Evolutionary conservation across 2,888 invertebrate species (phyloP), one percentile per base, ranked within the genome.

Genomic region (Mimas tiliae): DNA sequence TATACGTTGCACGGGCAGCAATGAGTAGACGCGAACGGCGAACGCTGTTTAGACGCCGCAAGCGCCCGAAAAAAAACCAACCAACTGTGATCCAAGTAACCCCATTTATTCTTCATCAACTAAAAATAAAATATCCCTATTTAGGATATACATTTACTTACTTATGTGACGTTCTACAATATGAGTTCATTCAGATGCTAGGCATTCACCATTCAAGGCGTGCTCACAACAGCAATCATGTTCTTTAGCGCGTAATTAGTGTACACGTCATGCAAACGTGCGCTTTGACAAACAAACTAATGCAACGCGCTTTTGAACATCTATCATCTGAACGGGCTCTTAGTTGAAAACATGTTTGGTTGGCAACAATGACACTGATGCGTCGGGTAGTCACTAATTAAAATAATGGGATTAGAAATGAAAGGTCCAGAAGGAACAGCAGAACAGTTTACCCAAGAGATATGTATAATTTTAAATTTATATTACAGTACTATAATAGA

Each of bases 331-430:
- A 2, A 45, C 45, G 45, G 45, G 14, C 45, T 45, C 45, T 14
- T 62, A 21, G 14, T 8, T 51, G 38, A 51, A 51, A 51, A 12
- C 19, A 58, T 16, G 33, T 14, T 27, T 21, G 7, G 9, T 58
- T 16, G 38, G 19, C 58, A 58, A 38, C 55, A 55, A 58, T 58
- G 38, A 55, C 55, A 58, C 34, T 55, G 14, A 58, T 19, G 58
- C 58, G 19, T 58, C 58, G 42, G 58, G 42, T 19, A 58, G 11
- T 19, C 51, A n/a, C 33, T 51, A 9, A 63, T 34, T 34, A 50
- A 34, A 50, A 19, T 21, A 38, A 50, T 51, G 63, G 51, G 63
- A 64, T 64, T 64, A 64, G 50, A 64, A 64, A 64, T 64, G 50
- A 38, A 51, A 63, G 47, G 48, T 33, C 33, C 47, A 33, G 9